Evolutionary conservation across 2,113 vertebrate species (phyloP), one percentile per base, ranked within the genome.

Genomic region (Aphelocoma coerulescens): DNA sequence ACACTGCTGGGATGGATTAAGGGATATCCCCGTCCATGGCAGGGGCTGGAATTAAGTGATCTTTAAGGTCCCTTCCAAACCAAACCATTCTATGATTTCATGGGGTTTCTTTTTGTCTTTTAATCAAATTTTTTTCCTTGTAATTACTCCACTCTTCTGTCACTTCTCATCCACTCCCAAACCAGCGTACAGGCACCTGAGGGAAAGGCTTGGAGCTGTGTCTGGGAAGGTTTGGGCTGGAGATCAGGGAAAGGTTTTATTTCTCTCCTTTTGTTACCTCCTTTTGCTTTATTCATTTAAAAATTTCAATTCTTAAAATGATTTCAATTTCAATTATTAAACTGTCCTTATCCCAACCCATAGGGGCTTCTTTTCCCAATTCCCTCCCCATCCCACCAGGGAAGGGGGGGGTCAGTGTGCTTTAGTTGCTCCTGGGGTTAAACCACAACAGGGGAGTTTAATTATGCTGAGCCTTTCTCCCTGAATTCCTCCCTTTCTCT

Each of bases 361-460:
- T 3, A 33, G 7, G 7, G 1, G 2, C 26, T 8, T 24, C 22
- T 46, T 24, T 44, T 22, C 32, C 39, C 48, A 24, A 1, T 28
- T 37, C 10, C 21, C 13, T 54, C 33, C 28, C 41, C n/a, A 20
- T 54, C 41, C 65, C 57, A 63, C 49, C 49, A 26, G 15, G 41
- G 19, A 63, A 72, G 8, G 10, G 44, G 4, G 16, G 17, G 20
- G 4, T 35, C 55, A 69, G 39, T 5, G 27, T 39, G 57, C n/a
- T 63, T 78, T n/a, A 48, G 19, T 7, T 59, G 8, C 46, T 24
- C 37, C 57, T 32, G 80, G 27, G 39, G 2, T 69, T 54, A 71
- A 88, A 35, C 41, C n/a, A 21, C 43, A 30, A 3, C 41, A 20
- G 10, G 10, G 11, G 18, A 71, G 20, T 62, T 78, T 13, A 62